Evolutionary conservation across 2,888 invertebrate species (phyloP).

Genomic region (Caenorhabditis sp.): DNA sequence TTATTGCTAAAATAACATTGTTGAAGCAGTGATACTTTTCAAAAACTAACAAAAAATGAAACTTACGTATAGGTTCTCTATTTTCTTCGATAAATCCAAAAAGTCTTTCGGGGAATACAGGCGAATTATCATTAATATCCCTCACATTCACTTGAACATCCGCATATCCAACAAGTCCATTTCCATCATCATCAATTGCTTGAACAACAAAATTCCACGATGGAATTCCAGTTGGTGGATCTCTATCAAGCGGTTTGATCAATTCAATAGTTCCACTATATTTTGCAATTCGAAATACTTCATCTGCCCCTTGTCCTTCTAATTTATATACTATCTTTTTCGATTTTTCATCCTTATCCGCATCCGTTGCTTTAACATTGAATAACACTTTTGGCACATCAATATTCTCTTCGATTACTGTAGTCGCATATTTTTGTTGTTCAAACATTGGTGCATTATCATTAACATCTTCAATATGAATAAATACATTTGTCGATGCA

Average conservation of each 20-base stretch:
- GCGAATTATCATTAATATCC: constrained; percentile 74
- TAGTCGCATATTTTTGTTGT: constrained; percentile 55
- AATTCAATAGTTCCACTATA: constrained; percentile 72
- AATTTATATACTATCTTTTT: constrained; percentile 64
- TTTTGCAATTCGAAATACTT: constrained; percentile 73
- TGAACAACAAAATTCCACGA: constrained; percentile 69
- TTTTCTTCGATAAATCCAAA: constrained; percentile 68
- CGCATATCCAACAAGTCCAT: constrained; percentile 72
- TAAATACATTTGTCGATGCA: constrained; percentile 83
- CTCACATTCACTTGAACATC: constrained; percentile 71
- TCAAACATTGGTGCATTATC: constrained; percentile 72
- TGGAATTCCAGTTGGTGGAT: constrained; percentile 86
- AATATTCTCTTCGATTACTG: constrained; percentile 65
- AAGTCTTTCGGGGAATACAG: constrained; percentile 70
- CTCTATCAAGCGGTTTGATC: constrained; percentile 77
- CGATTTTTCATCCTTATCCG: constrained; percentile 64
- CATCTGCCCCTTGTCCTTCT: constrained; percentile 72
- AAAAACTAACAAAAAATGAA: too few relatives aligned
- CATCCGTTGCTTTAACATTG: constrained; percentile 64
- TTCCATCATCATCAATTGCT: constrained; percentile 70
- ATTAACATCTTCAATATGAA: constrained; percentile 71
- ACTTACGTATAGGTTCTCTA: constrained; percentile 55
- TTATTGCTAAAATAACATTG: too few relatives aligned
- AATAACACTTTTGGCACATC: constrained; percentile 62
- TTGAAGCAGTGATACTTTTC: too few relatives aligned